Base-by-base conservation (phyloP, 2,797 vertebrate species). In the Trichosurus vulpecula region DNA sequence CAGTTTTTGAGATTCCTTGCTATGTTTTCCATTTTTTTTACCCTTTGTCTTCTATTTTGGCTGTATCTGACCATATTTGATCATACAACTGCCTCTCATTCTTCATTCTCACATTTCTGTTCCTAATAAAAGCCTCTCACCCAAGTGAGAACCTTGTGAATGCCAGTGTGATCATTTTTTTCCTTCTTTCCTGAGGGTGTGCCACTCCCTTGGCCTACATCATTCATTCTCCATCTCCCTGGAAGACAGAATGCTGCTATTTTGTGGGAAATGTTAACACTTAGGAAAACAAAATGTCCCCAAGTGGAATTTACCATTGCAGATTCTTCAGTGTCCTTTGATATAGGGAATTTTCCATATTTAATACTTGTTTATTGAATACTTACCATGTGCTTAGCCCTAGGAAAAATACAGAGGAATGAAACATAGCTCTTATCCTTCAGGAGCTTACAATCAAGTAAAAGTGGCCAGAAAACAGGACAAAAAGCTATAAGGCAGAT, bases 171-270 rank as follows among this genome's bases (percentile, higher is more conserved):
- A 90, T 54, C 54, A 93, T 58, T 93, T 27, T 92, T 56, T 8
- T 29, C 2, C 3, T 53, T 4, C 41, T 92, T 5, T 81, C 41
- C 30, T 90, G 90, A 94, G 87, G 35, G 47, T 22, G 55, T 19
- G 54, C 13, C 47, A 90, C 9, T 58, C 41, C 6, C 41, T 93
- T 94, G 74, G 41, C 1, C 22, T 47, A 87, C 41, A 29, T 51
- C 41, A 87, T 87, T 87, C 74, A 87, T 87, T 90, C 90, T 96
- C 31, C 30, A 54, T 91, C 27, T 29, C 30, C 91, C 54, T 91
- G 91, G 58, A 41, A 96, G 74, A 89, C 12, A 91, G 91, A 91
- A 54, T 94, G 95, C 74, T 52, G 19, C 92, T 94, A 53, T 93
- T 89, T 89, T 54, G 16, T 55, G 31, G 66, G 56, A 25, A 97